These are phyloP conservation scores for Eurytoma californica DNA, from an alignment of 2,888 invertebrate genomes.

Conservation along the genomic window DNA sequence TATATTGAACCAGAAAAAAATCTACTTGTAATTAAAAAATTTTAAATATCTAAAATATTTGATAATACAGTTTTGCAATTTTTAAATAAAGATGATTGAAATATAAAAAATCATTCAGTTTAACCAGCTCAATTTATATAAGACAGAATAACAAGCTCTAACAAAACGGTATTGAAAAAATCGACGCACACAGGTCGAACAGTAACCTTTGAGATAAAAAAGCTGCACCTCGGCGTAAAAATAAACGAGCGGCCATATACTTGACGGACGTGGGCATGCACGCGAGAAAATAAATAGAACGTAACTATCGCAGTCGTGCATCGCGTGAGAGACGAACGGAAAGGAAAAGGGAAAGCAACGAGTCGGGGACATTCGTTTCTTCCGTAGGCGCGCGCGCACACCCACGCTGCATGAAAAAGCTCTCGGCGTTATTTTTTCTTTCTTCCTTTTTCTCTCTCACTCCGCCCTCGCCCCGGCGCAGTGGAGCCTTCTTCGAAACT, in stretches of 20 bases:
- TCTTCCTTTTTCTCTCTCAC: not conserved
- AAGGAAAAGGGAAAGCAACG: not conserved
- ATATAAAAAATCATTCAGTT: too few species aligned
- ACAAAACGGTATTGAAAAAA: not conserved
- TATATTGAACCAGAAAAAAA: too few species aligned
- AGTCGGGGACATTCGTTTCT: constrained; percentile 32
- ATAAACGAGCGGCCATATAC: constrained; percentile 8
- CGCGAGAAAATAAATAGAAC: constrained; percentile 32
- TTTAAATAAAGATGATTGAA: too few species aligned
- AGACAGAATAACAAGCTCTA: too few species aligned
- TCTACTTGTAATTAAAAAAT: too few species aligned
- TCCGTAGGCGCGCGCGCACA: not conserved
- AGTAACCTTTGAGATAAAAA: not conserved
- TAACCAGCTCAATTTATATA: too few species aligned
- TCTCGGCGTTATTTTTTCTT: constrained; percentile 24
- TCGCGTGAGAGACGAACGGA: not conserved
- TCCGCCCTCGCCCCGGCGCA: not conserved
- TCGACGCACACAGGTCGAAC: not conserved
- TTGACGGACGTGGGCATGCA: not conserved
- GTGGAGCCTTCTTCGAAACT: constrained; percentile 21
- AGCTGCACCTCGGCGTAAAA: not conserved
- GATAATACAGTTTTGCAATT: too few species aligned
- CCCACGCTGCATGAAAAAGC: constrained; percentile 38
- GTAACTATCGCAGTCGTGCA: constrained; percentile 26
- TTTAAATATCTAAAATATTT: too few species aligned